phyloP scores from a whole-genome alignment of 2,888 invertebrate species.

The Cryptosula pallasiana region DNA sequence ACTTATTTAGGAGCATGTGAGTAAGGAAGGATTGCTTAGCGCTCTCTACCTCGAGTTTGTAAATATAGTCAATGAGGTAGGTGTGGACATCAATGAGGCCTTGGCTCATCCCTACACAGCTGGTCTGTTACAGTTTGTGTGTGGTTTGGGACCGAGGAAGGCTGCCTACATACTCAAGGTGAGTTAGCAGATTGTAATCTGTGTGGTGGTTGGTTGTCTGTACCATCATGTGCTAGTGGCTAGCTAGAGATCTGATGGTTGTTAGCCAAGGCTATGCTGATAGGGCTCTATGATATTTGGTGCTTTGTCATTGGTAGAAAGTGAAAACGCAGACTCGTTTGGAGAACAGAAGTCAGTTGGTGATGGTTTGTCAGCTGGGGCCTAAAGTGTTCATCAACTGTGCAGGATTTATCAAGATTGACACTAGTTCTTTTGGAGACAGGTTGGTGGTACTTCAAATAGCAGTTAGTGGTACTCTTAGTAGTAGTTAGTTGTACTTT shows the following conservation, averaged over 20 bases:
- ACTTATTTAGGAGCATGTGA: conserved; percentile 56
- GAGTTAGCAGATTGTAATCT: not conserved
- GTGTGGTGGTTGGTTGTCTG: not conserved
- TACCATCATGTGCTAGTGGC: too few species aligned
- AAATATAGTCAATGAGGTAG: conserved; percentile 94
- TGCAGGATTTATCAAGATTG: conserved; percentile 97
- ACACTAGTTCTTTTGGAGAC: conserved; percentile 89
- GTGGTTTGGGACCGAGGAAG: conserved; percentile 92
- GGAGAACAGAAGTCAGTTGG: conserved; percentile 90
- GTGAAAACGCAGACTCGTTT: conserved; percentile 70
- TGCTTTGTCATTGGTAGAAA: conserved; percentile 53
- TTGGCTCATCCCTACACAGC: conserved; percentile 81
- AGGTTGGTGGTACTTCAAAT: too few species aligned
- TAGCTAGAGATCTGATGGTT: too few species aligned
- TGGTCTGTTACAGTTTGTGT: conserved; percentile 86
- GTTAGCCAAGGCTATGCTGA: too few species aligned
- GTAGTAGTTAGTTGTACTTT: not conserved
- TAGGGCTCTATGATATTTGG: too few species aligned
- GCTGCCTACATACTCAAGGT: conserved; percentile 59
- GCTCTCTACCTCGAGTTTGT: conserved; percentile 80
- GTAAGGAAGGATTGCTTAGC: conserved; percentile 79
- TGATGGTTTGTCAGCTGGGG: conserved; percentile 93
- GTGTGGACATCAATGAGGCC: conserved; percentile 91
- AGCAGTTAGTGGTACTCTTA: not conserved
- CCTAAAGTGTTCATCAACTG: conserved; percentile 98